phyloP scores from a whole-genome alignment of 1,140 invertebrate species.

The Littorina saxatilis region DNA sequence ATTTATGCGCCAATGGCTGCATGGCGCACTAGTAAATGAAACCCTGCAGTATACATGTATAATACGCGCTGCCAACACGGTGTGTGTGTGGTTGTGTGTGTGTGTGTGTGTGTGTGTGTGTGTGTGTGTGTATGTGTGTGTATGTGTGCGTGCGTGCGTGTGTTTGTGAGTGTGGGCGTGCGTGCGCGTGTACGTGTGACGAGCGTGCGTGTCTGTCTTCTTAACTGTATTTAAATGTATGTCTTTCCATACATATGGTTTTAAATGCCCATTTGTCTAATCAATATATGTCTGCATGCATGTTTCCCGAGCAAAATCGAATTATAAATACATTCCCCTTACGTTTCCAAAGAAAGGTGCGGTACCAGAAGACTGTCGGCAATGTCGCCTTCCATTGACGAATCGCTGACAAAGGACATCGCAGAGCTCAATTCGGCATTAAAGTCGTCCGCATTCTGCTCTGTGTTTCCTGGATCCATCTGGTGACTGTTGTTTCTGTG shows the following conservation, averaged over 20 bases:
- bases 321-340: too few relatives aligned
- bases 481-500: too few relatives aligned
- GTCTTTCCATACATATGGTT: too few relatives aligned
- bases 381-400: neutral
- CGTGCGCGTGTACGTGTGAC: neutral
- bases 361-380: neutral
- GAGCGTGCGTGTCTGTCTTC: neutral
- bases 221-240: neutral
- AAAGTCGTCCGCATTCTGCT: neutral
- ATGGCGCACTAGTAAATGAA: too few relatives aligned
- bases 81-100: neutral
- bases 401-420: neutral
- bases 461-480: too few relatives aligned
- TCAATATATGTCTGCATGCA: too few relatives aligned
- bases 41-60: neutral
- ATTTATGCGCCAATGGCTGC: neutral
- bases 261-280: too few relatives aligned
- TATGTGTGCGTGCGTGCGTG: neutral
- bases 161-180: too few relatives aligned
- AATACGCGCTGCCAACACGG: neutral
- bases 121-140: slow-evolving; percentile 12
- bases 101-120: slow-evolving; percentile 12
- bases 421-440: neutral
- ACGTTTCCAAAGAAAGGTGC: neutral
- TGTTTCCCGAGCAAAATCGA: too few relatives aligned